phyloP scores from a whole-genome alignment of 1,140 invertebrate species.

The Leptinotarsa texana region DNA sequence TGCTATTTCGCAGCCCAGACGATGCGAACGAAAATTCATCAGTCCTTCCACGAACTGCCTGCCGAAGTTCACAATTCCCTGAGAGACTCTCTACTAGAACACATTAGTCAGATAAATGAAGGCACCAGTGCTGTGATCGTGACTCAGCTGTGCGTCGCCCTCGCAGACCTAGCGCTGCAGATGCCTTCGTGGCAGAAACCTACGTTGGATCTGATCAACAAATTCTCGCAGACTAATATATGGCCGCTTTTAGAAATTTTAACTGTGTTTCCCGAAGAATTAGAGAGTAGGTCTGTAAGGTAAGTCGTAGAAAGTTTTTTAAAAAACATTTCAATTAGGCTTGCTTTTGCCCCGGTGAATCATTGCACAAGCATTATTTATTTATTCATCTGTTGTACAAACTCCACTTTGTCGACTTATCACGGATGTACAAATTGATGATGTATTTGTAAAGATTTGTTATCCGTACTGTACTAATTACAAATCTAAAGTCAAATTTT shows the following conservation, averaged over 20 bases:
- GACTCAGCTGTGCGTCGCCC: slow-evolving; percentile 88
- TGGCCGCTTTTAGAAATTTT: slow-evolving; percentile 90
- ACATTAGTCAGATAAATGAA: slow-evolving; percentile 82
- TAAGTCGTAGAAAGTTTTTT: slow-evolving; percentile 31
- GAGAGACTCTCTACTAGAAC: slow-evolving; percentile 88
- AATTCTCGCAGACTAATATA: slow-evolving; percentile 67
- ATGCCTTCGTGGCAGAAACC: slow-evolving; percentile 92
- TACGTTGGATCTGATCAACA: slow-evolving; percentile 80
- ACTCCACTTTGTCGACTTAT: too few species aligned
- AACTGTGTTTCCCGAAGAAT: slow-evolving; percentile 95
- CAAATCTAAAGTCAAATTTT: too few species aligned
- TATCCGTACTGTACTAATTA: too few species aligned
- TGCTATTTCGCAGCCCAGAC: slow-evolving; percentile 98
- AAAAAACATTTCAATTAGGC: too few species aligned
- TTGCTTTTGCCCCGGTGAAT: too few species aligned
- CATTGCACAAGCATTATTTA: too few species aligned
- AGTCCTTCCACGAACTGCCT: slow-evolving; percentile 92
- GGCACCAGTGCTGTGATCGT: slow-evolving; percentile 84
- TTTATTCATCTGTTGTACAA: too few species aligned
- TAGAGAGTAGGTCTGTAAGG: slow-evolving; percentile 76
- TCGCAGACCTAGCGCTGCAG: slow-evolving; percentile 92
- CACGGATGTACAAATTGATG: too few species aligned
- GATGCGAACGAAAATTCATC: slow-evolving; percentile 93
- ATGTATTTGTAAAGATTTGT: too few species aligned
- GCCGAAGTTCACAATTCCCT: slow-evolving; percentile 80